Conservation (phyloP, 2,888 invertebrate species). For the Volucella zonaria region DNA sequence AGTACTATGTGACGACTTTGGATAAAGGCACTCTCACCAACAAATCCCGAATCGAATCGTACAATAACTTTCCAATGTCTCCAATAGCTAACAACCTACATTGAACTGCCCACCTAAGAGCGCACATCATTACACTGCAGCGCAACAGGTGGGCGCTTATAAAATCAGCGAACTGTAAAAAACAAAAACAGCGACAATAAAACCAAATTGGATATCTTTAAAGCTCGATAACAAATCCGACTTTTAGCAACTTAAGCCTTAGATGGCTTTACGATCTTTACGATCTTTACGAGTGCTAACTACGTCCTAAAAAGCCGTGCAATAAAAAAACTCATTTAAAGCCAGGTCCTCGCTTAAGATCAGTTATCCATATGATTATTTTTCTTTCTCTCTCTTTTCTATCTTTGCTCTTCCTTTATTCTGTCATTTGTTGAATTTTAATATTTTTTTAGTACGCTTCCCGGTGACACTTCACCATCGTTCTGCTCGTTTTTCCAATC, state of each 20-base stretch:
- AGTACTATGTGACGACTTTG: no score
- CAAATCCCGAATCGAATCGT: no score
- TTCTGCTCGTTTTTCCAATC: neutral
- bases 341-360: neutral
- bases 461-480: constrained; percentile 8
- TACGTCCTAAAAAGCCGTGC: neutral
- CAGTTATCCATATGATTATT: constrained; percentile 21
- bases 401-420: neutral
- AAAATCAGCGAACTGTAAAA: neutral
- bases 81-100: neutral
- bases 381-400: constrained; percentile 1
- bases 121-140: neutral
- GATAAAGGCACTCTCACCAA: no score
- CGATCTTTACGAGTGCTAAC: constrained; percentile 4
- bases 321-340: constrained; percentile 8
- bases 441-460: constrained; percentile 6
- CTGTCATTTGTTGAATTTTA: constrained; percentile 26
- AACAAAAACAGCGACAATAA: neutral
- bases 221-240: constrained; percentile 25
- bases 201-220: constrained; percentile 6
- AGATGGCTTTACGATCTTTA: constrained; percentile 20
- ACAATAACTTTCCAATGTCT: no score
- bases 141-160: neutral
- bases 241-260: neutral
- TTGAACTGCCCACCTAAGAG: neutral